phyloP scores from a whole-genome alignment of 2,888 invertebrate genomes.

The Yponomeuta cagnagella region DNA sequence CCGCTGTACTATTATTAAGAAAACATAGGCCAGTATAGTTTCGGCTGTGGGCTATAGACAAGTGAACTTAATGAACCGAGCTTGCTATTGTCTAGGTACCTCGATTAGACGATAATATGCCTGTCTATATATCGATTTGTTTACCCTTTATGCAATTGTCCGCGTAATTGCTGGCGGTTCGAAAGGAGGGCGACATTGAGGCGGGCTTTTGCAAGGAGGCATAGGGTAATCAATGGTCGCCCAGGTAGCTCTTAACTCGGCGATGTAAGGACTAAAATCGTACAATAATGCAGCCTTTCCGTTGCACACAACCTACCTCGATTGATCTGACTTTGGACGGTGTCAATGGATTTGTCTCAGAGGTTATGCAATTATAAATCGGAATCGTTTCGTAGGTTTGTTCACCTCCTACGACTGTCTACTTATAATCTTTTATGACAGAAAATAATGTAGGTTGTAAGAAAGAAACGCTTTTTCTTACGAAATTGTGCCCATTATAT shows the following conservation, averaged over 20 bases:
- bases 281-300: neutral
- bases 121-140: conserved; percentile 36
- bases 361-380: conserved; percentile 30
- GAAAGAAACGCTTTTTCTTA: neutral
- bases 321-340: conserved; percentile 40
- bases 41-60: neutral
- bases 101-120: conserved; percentile 33
- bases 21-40: neutral
- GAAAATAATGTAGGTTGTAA: neutral
- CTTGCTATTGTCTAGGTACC: conserved; percentile 18
- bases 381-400: neutral
- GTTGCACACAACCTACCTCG: conserved; percentile 10
- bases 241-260: neutral
- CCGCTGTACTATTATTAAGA: neutral
- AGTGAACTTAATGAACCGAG: conserved; percentile 4
- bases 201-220: conserved; percentile 49
- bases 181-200: conserved; percentile 73
- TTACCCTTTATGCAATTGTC: conserved; percentile 42
- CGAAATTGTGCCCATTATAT: neutral
- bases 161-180: conserved; percentile 56
- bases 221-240: conserved; percentile 40
- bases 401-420: neutral
- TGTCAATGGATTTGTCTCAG: conserved; percentile 69
- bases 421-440: neutral
- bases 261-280: neutral